A percentile compares a stretch with the other conserved stretches of the same genome.
Evolutionary conservation across 2,888 invertebrate genomes (phyloP).

Genomic region (Pardosa pseudoannulata): DNA sequence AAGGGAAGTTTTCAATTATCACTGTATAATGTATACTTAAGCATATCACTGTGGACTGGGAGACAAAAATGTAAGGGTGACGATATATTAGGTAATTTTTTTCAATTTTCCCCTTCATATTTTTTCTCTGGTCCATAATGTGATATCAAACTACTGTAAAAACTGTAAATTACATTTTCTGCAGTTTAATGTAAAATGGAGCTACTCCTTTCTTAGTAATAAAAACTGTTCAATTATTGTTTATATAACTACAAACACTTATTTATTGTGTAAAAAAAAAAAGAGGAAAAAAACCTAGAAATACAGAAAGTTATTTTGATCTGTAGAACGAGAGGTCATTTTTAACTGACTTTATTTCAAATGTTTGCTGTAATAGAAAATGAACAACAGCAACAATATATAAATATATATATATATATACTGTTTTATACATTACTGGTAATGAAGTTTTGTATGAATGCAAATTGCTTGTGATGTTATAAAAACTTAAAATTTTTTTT

Average conservation of each 20-base stretch:
- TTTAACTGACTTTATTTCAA: constrained; percentile 32
- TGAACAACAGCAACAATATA: constrained; percentile 10
- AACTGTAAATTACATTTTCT: constrained; percentile 27
- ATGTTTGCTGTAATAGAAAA: constrained; percentile 34
- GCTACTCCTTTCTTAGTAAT: constrained; percentile 11
- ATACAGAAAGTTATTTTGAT: constrained; percentile 66
- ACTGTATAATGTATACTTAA: constrained; percentile 60
- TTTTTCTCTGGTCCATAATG: constrained; percentile 45
- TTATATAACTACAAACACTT: constrained; percentile 52
- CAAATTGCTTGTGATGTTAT: constrained; percentile 44
- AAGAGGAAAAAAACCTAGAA: constrained; percentile 33
- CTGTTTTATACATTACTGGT: constrained; percentile 54
- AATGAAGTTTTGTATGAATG: constrained; percentile 38
- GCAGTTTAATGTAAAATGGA: constrained; percentile 10
- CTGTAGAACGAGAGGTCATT: constrained; percentile 51
- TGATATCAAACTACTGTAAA: constrained; percentile 63
- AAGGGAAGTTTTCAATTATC: constrained; percentile 34
- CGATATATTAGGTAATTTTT: constrained; percentile 21
- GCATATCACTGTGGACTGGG: constrained; percentile 34
- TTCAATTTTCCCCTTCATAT: constrained; percentile 44
- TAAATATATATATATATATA: constrained; percentile 39
- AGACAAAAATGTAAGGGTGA: constrained; percentile 41
- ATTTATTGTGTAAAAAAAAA: constrained; percentile 60
- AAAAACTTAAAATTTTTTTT: constrained; percentile 64
- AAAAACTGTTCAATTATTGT: constrained; percentile 41